These are phyloP conservation scores for Turritopsis rubra DNA, from an alignment of 30 jellyfish, hydroid and myxozoan species.

Conservation along the genomic window DNA sequence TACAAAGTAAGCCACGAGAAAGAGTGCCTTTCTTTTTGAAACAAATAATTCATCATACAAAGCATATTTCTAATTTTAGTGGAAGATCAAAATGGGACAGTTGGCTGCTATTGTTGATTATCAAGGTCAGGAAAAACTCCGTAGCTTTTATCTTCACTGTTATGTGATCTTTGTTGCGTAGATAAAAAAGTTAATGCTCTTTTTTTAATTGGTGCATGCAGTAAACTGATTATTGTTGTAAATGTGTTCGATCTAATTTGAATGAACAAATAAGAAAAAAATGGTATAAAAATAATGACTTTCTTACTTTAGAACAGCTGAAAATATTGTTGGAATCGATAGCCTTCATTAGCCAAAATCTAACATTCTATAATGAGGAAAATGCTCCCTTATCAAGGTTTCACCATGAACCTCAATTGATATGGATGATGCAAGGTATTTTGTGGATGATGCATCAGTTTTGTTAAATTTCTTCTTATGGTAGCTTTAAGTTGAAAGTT, in stretches of 20 bases:
- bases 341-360: background rate
- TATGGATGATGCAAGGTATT: conserved; percentile 86
- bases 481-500: too few relatives aligned
- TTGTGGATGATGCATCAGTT: too few relatives aligned
- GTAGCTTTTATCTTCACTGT: background rate
- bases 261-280: too few relatives aligned
- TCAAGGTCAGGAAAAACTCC: conserved; percentile 71
- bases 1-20: too few relatives aligned
- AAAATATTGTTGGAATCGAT: conserved; percentile 9
- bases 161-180: too few relatives aligned
- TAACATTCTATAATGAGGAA: background rate
- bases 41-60: background rate
- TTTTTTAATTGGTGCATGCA: too few relatives aligned
- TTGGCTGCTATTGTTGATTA: conserved; percentile 52
- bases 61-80: conserved; percentile 33
- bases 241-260: too few relatives aligned
- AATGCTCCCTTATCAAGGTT: conserved; percentile 28
- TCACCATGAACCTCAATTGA: conserved; percentile 67
- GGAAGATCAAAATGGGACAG: conserved; percentile 76
- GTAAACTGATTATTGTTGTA: too few relatives aligned
- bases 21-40: background rate
- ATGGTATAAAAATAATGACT: background rate
- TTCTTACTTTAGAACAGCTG: conserved; percentile 19
- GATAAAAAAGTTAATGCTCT: too few relatives aligned
- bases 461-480: background rate